Evolutionary conservation across 2,113 vertebrate species (phyloP), one percentile per base, ranked within the genome.

Genomic region (Sorex fumeus): DNA sequence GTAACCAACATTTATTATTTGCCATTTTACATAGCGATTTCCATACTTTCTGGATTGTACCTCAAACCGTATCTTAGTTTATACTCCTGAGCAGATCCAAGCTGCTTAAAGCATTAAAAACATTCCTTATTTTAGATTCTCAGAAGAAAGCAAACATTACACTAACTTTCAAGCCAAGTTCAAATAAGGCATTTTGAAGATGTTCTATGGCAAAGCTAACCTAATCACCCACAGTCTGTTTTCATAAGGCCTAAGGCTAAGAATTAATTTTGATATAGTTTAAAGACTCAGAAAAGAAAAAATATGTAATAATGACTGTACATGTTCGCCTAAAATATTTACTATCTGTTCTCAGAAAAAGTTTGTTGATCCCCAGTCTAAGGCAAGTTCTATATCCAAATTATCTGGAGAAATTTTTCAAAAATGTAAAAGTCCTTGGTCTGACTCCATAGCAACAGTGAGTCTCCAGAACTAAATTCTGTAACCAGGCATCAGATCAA

Each of bases 81-180:
- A 74, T 32, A 91, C 6, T n/a, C 27, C 13, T 66, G 30, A 92
- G 71, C 47, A 86, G 83, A 76, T 43, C 45, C 79, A 86, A 72
- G 47, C 40, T 47, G 40, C 19, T 67, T 67, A 86, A 64, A 28
- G 18, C 36, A 77, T 57, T 81, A 40, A 91, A 93, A 79, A 91
- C 9, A 87, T 40, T 60, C n/a, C 45, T 74, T 82, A 57, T 45
- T 90, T 79, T 30, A 75, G 78, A 36, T 10, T 47, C 80, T 88
- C 36, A 88, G 78, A 40, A 94, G 62, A 88, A 84, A 27, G 45
- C 69, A 85, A 92, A 94, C 75, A 84, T 60, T 75, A 71, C 11
- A 69, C 18, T 21, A 88, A 78, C 34, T 88, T 76, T 91, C 36
- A 93, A 86, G 34, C 1, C 53, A 83, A 81, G 47, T 53, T 82